Percentiles rank a stretch among this genome's conserved stretches.
Conservation (phyloP, 2,113 vertebrate genomes). For the Felis catus region DNA sequence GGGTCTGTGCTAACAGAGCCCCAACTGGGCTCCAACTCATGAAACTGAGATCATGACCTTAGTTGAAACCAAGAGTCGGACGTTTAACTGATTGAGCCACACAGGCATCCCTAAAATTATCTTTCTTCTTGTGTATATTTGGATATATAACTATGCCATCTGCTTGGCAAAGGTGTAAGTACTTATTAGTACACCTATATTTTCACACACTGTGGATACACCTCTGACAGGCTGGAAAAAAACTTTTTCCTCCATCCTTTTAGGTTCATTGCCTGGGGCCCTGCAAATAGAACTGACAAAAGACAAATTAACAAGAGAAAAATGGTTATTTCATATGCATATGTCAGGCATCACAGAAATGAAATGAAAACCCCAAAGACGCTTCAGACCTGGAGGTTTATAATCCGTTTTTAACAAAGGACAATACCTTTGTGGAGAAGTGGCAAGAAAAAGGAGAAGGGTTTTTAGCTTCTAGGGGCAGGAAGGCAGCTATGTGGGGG, state of each 20-base stretch:
- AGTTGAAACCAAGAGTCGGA: too few species aligned
- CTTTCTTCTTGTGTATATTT: not conserved
- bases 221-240: not conserved
- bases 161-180: not conserved
- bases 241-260: not conserved
- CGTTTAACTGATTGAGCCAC: too few species aligned
- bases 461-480: not conserved
- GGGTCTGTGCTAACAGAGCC: too few species aligned
- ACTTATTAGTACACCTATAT: not conserved
- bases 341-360: not conserved
- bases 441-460: not conserved
- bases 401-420: not conserved
- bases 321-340: not conserved
- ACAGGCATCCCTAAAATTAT: not conserved
- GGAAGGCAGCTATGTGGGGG: not conserved
- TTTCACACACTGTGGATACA: not conserved
- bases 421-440: not conserved
- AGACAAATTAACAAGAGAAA: not conserved
- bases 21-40: too few species aligned
- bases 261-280: not conserved
- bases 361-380: not conserved
- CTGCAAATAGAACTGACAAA: not conserved
- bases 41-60: too few species aligned
- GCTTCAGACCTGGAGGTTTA: not conserved
- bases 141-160: not conserved